Percentiles rank a stretch among this genome's conserved stretches.
Conservation (phyloP, 2,888 invertebrate genomes). For the Cephus pulcher region DNA sequence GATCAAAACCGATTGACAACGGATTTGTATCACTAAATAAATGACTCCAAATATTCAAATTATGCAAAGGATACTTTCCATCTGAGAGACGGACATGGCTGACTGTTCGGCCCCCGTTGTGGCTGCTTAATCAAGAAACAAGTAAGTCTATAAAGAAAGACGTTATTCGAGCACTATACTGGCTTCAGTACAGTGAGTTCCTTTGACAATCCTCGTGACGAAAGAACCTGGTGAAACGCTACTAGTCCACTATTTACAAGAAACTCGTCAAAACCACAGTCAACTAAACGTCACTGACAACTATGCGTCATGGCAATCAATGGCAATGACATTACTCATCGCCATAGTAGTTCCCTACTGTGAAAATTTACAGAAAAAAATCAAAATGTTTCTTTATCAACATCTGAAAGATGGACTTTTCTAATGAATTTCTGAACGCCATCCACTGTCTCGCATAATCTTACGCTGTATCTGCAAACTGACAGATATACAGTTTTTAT, state of each 20-base stretch:
- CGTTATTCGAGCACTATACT: background rate
- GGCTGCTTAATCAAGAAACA: constrained; percentile 53
- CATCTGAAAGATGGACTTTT: background rate
- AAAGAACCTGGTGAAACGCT: background rate
- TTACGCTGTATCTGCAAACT: background rate
- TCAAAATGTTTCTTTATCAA: background rate
- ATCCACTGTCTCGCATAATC: background rate
- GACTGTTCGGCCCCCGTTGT: constrained; percentile 83
- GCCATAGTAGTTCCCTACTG: background rate
- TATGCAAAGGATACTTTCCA: constrained; percentile 89
- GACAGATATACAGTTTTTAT: background rate
- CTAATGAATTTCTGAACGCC: background rate
- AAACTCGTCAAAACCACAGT: background rate
- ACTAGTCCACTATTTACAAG: background rate
- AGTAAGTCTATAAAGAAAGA: background rate
- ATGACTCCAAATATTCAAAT: constrained; percentile 7
- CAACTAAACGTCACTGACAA: background rate
- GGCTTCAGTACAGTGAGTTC: background rate
- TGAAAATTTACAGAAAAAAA: background rate
- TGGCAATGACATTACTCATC: constrained; percentile 2
- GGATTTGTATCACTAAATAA: background rate
- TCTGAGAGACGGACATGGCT: constrained; percentile 83
- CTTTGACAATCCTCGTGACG: background rate
- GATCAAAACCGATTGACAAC: background rate
- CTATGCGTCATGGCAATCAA: background rate